These are phyloP conservation scores for Ricordea florida DNA, from an alignment of 92 coral and sea anemone genomes.

Conservation along the genomic window DNA sequence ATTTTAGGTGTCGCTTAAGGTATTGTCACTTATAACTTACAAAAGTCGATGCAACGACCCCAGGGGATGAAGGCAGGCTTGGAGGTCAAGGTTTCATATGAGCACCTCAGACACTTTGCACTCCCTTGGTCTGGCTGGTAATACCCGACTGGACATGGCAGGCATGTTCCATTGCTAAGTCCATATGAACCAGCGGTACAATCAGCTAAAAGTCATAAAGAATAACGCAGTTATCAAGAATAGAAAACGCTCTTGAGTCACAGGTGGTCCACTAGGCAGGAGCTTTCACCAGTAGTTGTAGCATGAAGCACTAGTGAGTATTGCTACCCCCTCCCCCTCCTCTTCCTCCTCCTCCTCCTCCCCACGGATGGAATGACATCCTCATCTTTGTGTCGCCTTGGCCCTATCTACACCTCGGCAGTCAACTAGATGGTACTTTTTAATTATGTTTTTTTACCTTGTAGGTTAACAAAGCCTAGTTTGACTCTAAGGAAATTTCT, in stretches of 20 bases:
- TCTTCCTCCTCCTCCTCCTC: too few species aligned
- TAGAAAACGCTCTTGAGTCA: not conserved
- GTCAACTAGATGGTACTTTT: too few species aligned
- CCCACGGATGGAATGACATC: too few species aligned
- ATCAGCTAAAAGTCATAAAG: not conserved
- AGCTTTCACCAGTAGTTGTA: not conserved
- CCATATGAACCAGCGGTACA: constrained; percentile 48
- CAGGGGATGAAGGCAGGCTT: constrained; percentile 6
- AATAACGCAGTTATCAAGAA: not conserved
- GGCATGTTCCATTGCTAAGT: constrained; percentile 22
- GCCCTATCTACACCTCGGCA: too few species aligned
- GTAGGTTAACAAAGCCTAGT: too few species aligned
- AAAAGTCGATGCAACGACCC: constrained; percentile 27
- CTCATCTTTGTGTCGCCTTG: too few species aligned
- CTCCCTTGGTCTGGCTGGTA: constrained; percentile 49
- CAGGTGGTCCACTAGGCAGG: not conserved
- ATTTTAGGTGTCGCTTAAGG: not conserved
- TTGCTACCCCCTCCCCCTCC: too few species aligned
- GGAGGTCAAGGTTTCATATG: not conserved
- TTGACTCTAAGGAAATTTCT: too few species aligned
- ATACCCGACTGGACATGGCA: constrained; percentile 33
- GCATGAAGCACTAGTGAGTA: too few species aligned
- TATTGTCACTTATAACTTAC: too few species aligned
- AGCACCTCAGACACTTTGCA: constrained; percentile 21
- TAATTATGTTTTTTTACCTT: too few species aligned